Base-by-base conservation (phyloP, 2,888 invertebrate genomes). In the Lysandra bellargus region DNA sequence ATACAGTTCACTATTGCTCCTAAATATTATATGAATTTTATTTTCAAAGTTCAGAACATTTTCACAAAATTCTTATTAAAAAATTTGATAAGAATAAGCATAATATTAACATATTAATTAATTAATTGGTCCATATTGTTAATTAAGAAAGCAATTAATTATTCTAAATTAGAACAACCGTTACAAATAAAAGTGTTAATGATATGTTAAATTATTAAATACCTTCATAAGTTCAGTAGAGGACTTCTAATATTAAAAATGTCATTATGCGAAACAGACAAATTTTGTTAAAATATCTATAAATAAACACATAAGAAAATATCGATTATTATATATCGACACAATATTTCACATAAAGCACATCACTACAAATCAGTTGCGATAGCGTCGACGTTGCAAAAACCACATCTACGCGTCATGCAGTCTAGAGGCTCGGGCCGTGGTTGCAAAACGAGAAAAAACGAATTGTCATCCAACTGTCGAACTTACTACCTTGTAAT, bases 361-460 rank as follows among this genome's bases (percentile, higher is more conserved):
- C 90, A 86, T 84, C 90, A 89, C 91, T 91, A 90, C 83, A 78
- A 81, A 85, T 83, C 86, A 87, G 88, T 88, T 89, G 86, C 88
- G 83, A 87, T 86, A 85, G 84, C 83, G 83, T 87, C 85, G 33
- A 1, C 37, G 88, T 90, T 88, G 92, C 90, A 91, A 91, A 91
- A 92, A 91, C 90, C 87, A 84, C 90, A 89, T 86, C 86, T 86
- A 86, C 89, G 92, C 92, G 92, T 92, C 92, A 91, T 89, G 92
- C 92, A 90, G 92, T 93, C 92, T 93, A 86, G 88, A 82, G 85
- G 84, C 84, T 84, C 23, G 23, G 82, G 82, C 85, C 85, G 83
- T 85, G 84, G 85, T 86, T 87, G 85, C 86, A 89, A 86, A 87
- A 87, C 85, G 85, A 88, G 87, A 89, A 89, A 90, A 88, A 86